Evolutionary conservation across 2,113 vertebrate species (phyloP), one percentile per base, ranked within the genome.

Genomic region (Tylochromis polylepis): DNA sequence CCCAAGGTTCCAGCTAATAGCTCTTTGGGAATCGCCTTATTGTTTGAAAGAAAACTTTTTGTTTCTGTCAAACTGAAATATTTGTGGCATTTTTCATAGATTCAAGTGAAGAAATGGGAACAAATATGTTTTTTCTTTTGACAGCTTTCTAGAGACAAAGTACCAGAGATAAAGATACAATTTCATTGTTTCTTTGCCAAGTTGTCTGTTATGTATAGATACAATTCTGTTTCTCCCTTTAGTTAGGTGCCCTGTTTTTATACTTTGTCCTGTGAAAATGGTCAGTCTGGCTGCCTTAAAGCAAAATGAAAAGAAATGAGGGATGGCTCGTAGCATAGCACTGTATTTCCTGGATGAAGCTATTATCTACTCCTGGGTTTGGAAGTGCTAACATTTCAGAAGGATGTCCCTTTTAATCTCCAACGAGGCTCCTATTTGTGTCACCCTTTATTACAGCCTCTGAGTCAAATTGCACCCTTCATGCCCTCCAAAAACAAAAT

Each of bases 1-100:
- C 11, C n/a, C n/a, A 70, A 70, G n/a, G 11, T 0, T 70, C 0
- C 36, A 41, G 36, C 65, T 24, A 24, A 3, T 41, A 67, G 15
- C 36, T 70, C 12, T 67, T 22, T 67, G 11, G 62, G 0, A 67
- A 34, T 60, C 9, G 0, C 58, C 5, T 62, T 60, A 34, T 34
- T 62, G 59, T 62, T 62, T 34, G 11, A 62, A 62, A 60, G 59
- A 60, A 34, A 60, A 65, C 34, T 5, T 38, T 22, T n/a, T 65
- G 38, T 65, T 36, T 8, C 60, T 65, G 31, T 65, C 5, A 65
- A 36, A 38, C 18, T 65, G 31, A 36, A 36, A 36, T 65, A 36
- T 36, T n/a, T 65, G 31, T 65, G 31, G 31, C 60, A 65, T 65
- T 65, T 38, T 65, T 65, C 34, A 38, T 65, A 65, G 60, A 38